Conservation (phyloP, 1,140 invertebrate species). For the Homalodisca vitripennis region DNA sequence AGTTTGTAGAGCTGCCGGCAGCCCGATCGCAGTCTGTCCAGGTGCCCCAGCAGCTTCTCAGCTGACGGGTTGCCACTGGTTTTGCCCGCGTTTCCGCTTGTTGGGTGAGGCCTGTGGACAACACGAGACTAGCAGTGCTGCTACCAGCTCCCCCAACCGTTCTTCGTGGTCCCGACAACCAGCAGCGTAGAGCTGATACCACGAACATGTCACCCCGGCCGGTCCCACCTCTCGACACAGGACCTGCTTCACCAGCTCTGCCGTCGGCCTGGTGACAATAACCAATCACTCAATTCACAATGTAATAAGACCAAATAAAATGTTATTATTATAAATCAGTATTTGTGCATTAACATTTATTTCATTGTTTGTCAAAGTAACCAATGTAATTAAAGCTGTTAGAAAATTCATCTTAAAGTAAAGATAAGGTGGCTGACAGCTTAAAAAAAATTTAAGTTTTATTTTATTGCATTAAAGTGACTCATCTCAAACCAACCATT, state of each 20-base stretch:
- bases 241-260: slow-evolving; percentile 81
- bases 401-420: no score
- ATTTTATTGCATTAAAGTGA: no score
- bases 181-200: no score
- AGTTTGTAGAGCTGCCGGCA: slow-evolving; percentile 67
- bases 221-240: slow-evolving; percentile 72
- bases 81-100: slow-evolving; percentile 77
- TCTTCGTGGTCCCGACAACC: slow-evolving; percentile 89
- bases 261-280: slow-evolving; percentile 78
- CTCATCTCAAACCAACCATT: no score
- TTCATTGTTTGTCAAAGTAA: no score
- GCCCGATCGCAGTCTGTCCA: slow-evolving; percentile 85
- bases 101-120: slow-evolving; percentile 79
- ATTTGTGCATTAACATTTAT: no score
- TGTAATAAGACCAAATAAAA: no score
- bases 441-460: no score
- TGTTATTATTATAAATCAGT: no score
- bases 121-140: slow-evolving; percentile 70
- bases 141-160: slow-evolving; percentile 81
- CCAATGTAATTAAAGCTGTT: no score
- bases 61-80: slow-evolving; percentile 58
- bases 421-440: no score
- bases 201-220: slow-evolving; percentile 77
- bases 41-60: slow-evolving; percentile 85
- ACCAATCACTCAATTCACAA: no score